Conservation (phyloP, 2,113 vertebrate genomes). For the Alectura lathami region DNA sequence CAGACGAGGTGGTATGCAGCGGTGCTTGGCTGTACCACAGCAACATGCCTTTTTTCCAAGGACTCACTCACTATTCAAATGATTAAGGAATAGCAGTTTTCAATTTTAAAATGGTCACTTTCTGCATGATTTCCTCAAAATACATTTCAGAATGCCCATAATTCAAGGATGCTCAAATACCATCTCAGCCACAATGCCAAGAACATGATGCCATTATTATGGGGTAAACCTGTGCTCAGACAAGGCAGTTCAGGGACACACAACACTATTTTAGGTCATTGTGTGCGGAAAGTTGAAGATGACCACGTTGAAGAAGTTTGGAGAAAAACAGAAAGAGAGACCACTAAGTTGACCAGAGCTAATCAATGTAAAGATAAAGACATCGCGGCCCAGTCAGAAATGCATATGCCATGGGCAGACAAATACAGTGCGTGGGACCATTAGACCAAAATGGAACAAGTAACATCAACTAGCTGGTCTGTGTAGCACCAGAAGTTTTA, state of each 20-base stretch:
- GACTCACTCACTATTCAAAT: neutral
- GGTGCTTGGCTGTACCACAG: neutral
- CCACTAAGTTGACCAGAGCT: neutral
- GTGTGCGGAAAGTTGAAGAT: neutral
- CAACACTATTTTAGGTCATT: neutral
- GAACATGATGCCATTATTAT: neutral
- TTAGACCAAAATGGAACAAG: neutral
- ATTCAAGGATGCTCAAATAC: neutral
- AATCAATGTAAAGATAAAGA: neutral
- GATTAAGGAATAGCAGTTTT: neutral
- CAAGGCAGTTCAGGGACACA: neutral
- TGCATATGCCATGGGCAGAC: neutral
- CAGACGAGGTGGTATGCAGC: neutral
- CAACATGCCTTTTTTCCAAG: neutral
- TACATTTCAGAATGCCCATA: neutral
- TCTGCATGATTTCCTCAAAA: neutral
- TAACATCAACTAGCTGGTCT: neutral
- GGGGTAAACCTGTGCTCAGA: neutral
- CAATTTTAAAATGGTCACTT: neutral
- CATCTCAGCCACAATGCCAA: neutral
- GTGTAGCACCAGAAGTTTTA: neutral
- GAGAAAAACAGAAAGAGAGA: neutral
- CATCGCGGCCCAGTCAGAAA: neutral
- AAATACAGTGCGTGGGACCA: neutral
- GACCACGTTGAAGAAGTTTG: neutral